Evolutionary conservation across 2,888 invertebrate genomes (phyloP).

Genomic region (Xestia ashworthii): DNA sequence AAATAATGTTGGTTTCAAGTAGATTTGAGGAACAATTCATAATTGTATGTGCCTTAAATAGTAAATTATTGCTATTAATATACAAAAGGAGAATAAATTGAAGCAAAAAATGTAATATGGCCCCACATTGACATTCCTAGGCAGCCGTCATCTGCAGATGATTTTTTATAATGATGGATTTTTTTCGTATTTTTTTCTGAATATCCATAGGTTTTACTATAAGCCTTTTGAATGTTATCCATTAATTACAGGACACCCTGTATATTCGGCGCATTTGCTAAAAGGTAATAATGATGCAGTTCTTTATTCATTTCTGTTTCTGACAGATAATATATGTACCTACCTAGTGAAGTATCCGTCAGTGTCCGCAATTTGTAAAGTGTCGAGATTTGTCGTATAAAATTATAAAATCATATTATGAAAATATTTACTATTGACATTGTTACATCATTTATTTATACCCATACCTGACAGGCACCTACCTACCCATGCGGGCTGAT

Average conservation of each 20-base stretch:
- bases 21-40: too few species aligned
- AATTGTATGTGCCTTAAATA: too few species aligned
- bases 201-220: too few species aligned
- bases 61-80: too few species aligned
- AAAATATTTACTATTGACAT: conserved; percentile 6
- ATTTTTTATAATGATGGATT: too few species aligned
- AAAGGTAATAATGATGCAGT: background rate
- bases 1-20: too few species aligned
- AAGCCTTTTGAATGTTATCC: too few species aligned
- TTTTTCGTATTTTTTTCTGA: too few species aligned
- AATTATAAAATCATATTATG: background rate
- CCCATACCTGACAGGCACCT: background rate
- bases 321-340: background rate
- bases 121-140: too few species aligned
- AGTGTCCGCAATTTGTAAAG: background rate
- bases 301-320: background rate
- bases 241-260: background rate
- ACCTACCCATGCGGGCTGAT: conserved; percentile 37
- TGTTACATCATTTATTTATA: conserved; percentile 10
- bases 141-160: too few species aligned
- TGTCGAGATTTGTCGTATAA: background rate
- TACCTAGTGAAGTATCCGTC: background rate
- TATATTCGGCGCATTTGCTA: background rate
- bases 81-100: too few species aligned
- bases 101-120: too few species aligned